Evolutionary conservation across 2,113 vertebrate species (phyloP).

Genomic region (Gracilinanus agilis): DNA sequence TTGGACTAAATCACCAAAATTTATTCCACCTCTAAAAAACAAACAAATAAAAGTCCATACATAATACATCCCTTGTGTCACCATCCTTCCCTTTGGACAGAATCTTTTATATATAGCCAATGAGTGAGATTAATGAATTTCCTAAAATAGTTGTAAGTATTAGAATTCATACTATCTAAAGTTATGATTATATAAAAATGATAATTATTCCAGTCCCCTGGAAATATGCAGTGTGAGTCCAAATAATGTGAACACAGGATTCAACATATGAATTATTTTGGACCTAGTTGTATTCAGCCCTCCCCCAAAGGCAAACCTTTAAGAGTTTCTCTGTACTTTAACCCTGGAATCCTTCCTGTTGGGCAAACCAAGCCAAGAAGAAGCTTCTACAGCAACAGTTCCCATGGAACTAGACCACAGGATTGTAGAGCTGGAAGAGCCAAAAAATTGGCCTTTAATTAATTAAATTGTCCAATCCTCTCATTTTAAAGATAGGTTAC

Average conservation of each 20-base stretch:
- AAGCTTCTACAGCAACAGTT: conserved; percentile 23
- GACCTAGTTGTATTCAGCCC: neutral
- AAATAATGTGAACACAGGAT: neutral
- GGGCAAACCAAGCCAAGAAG: conserved; percentile 33
- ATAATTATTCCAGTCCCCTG: no score
- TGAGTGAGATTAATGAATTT: neutral
- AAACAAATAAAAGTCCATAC: conserved; percentile 8
- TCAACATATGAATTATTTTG: neutral
- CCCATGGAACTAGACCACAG: neutral
- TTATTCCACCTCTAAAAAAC: conserved; percentile 29
- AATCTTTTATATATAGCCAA: conserved; percentile 2
- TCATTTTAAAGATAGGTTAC: neutral
- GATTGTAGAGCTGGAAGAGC: neutral
- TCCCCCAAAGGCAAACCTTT: neutral
- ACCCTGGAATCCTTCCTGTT: conserved; percentile 30
- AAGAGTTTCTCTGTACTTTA: conserved; percentile 5
- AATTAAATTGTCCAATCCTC: no score
- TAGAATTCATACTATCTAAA: neutral
- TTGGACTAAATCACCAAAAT: conserved; percentile 3
- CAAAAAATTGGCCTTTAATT: no score
- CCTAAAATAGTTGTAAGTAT: neutral
- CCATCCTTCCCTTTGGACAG: conserved; percentile 14
- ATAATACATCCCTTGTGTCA: conserved; percentile 14
- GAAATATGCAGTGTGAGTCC: neutral
- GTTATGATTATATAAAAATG: neutral